Percentiles rank a stretch among this genome's conserved stretches.
These are phyloP conservation scores for Carpatolechia fugitivella DNA, from an alignment of 2,888 invertebrate species.

Conservation along the genomic window DNA sequence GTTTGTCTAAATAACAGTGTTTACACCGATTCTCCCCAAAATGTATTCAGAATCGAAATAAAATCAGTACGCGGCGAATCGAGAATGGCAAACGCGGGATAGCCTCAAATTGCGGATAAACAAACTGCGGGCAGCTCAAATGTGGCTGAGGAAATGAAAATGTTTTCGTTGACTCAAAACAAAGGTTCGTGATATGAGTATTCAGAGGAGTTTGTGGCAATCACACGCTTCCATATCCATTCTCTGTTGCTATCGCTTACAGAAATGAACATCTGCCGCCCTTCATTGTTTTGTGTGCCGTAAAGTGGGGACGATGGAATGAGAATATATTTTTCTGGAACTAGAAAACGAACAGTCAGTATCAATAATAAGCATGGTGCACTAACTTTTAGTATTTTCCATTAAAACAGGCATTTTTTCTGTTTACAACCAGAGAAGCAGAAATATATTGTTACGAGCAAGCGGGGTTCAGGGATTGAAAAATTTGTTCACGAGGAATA, in stretches of 20 bases:
- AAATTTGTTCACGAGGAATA: no score
- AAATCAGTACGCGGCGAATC: slow-evolving; percentile 44
- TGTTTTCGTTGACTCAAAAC: slow-evolving; percentile 49
- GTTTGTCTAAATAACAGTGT: slow-evolving; percentile 35
- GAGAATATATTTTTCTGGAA: slow-evolving; percentile 33
- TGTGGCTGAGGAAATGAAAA: slow-evolving; percentile 51
- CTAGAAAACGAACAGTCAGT: not conserved
- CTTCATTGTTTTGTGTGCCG: slow-evolving; percentile 52
- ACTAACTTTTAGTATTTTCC: no score
- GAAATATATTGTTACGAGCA: no score
- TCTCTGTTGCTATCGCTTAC: slow-evolving; percentile 52
- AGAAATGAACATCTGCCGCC: slow-evolving; percentile 55
- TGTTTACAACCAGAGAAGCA: no score
- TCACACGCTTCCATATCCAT: slow-evolving; percentile 50
- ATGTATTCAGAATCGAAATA: slow-evolving; percentile 50
- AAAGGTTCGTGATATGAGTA: slow-evolving; percentile 47
- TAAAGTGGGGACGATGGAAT: slow-evolving; percentile 43
- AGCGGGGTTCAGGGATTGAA: no score
- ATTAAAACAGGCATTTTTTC: no score
- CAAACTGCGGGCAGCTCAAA: slow-evolving; percentile 44
- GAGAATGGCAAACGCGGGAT: slow-evolving; percentile 40
- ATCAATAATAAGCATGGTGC: not conserved
- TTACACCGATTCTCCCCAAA: slow-evolving; percentile 33
- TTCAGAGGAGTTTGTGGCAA: slow-evolving; percentile 44
- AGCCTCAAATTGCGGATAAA: slow-evolving; percentile 51